Evolutionary conservation across 1,140 invertebrate species (phyloP), one percentile per base, ranked within the genome.

Genomic region (Heliothis subflexa): DNA sequence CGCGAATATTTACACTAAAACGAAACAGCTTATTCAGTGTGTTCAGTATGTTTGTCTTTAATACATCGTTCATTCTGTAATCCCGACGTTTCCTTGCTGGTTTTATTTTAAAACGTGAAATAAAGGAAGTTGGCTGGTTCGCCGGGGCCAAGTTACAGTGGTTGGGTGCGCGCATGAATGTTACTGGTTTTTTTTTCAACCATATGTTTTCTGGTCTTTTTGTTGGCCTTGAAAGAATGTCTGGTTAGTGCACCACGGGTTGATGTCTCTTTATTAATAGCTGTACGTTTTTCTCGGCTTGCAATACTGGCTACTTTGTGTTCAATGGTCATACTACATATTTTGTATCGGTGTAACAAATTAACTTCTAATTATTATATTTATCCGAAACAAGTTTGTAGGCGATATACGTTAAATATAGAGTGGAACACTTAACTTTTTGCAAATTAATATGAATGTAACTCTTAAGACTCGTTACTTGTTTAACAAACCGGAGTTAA

Each of bases 171-270:
- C 81, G 82, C 83, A 82, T 81, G 54, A 52, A 75, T 81, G 81
- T 82, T 78, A 72, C 54, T 77, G 71, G 77, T 89, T 90, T 88
- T 90, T 93, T 93, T 91, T 91, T 84, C 88, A 86, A 85, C 86
- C 91, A 93, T 92, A 91, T 93, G 89, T 91, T 93, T 91, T 89
- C 85, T 88, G 86, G 89, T 91, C 88, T 87, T 91, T 88, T 90
- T 91, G 89, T 87, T 92, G 88, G 86, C 91, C 91, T 93, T 93
- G 91, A 85, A 87, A 86, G 89, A 88, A 88, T 90, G 88, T 88
- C 86, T 89, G 88, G 88, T 89, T 83, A 81, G 75, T 89, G 83
- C 86, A 82, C 86, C 81, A 78, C 78, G 84, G 83, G 83, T 85
- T 85, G 85, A 83, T 82, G 85, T 85, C 85, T 84, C 79, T 80